These are phyloP conservation scores for Channa argus DNA, from an alignment of 2,113 vertebrate genomes.

Conservation along the genomic window DNA sequence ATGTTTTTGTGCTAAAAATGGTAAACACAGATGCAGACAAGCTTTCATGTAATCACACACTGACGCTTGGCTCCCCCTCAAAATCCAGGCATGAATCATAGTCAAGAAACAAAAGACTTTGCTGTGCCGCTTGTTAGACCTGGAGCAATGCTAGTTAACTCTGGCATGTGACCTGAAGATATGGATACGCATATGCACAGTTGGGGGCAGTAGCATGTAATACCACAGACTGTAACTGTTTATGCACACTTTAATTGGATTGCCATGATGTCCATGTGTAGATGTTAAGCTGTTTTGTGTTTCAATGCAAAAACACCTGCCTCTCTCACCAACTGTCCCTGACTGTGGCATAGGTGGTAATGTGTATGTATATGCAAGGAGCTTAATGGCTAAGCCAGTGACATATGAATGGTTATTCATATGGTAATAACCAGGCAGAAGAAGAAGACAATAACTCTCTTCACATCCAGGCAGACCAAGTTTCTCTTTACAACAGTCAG, in stretches of 20 bases:
- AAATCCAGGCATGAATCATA: constrained; percentile 47
- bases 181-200: constrained; percentile 20
- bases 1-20: constrained; percentile 19
- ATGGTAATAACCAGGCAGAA: constrained; percentile 72
- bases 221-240: constrained; percentile 23
- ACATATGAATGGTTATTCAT: constrained; percentile 73
- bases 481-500: constrained; percentile 21
- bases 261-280: constrained; percentile 51
- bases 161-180: constrained; percentile 38
- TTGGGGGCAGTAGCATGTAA: constrained; percentile 3
- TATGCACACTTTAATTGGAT: constrained; percentile 66
- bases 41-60: constrained; percentile 26
- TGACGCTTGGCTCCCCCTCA: constrained; percentile 41
- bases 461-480: constrained; percentile 22
- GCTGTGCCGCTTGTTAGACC: constrained; percentile 40
- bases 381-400: constrained; percentile 73
- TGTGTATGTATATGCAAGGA: constrained; percentile 41
- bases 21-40: constrained; percentile 7
- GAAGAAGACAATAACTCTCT: constrained; percentile 68
- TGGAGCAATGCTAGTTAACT: constrained; percentile 42
- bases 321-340: constrained; percentile 27
- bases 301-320: constrained; percentile 12
- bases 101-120: constrained; percentile 50
- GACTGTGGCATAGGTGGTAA: constrained; percentile 37
- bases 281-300: constrained; percentile 53